phyloP scores from a whole-genome alignment of 2,113 vertebrate genomes.

The Brienomyrus longianalis region DNA sequence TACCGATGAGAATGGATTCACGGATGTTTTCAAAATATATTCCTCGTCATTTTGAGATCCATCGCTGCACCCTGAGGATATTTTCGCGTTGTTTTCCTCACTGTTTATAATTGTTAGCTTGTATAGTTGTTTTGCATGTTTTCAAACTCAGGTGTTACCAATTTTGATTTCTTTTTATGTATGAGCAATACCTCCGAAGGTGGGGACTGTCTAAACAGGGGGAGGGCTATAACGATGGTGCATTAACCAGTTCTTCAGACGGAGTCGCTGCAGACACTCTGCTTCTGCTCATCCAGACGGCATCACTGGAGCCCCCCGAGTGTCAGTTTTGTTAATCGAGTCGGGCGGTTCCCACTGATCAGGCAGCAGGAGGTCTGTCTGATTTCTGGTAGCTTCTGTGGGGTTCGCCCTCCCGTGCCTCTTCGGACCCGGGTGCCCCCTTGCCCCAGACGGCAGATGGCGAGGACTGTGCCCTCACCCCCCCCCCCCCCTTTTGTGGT shows the following conservation, averaged over 20 bases:
- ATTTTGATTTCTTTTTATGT: not conserved
- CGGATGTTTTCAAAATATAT: not conserved
- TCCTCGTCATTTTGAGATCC: not conserved
- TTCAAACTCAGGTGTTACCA: not conserved
- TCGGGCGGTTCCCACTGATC: constrained; percentile 58
- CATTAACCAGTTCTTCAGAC: not conserved
- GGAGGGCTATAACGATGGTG: not conserved
- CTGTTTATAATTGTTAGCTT: not conserved
- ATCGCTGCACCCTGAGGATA: not conserved
- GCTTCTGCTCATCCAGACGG: constrained; percentile 30
- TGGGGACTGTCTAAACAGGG: not conserved
- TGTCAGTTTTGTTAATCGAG: constrained; percentile 68
- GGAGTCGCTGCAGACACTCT: not conserved
- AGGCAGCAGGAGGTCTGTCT: constrained; percentile 59
- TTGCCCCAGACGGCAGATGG: constrained; percentile 73
- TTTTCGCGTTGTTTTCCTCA: not conserved
- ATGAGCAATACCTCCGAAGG: not conserved
- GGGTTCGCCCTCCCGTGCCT: constrained; percentile 49
- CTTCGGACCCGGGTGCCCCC: constrained; percentile 52
- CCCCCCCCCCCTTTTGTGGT: constrained; percentile 37
- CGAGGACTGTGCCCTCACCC: constrained; percentile 54
- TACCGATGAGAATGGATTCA: not conserved
- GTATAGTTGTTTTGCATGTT: not conserved
- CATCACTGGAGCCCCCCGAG: constrained; percentile 66
- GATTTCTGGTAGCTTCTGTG: constrained; percentile 51